Evolutionary conservation across 2,888 invertebrate genomes (phyloP).

Genomic region (Adelognathus sp.): DNA sequence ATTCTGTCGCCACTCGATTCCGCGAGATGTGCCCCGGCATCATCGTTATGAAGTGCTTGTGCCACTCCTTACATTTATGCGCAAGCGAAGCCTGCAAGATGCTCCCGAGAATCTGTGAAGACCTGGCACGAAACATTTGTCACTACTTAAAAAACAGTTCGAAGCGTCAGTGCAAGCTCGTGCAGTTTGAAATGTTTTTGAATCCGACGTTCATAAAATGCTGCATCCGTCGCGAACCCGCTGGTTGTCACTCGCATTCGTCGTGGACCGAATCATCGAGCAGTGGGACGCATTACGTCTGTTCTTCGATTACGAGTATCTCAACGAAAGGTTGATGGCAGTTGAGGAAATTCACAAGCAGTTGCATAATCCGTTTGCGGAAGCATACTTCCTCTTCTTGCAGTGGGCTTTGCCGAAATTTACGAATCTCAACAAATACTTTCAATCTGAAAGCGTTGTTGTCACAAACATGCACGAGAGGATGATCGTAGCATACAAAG

Average conservation of each 20-base stretch:
- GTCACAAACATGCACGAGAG: conserved; percentile 40
- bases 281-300: conserved; percentile 68
- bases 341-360: conserved; percentile 53
- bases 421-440: conserved; percentile 54
- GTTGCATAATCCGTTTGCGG: conserved; percentile 60
- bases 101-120: conserved; percentile 67
- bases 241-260: conserved; percentile 67
- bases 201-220: conserved; percentile 63
- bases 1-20: conserved; percentile 65
- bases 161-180: conserved; percentile 56
- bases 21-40: conserved; percentile 63
- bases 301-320: conserved; percentile 60
- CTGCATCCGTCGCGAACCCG: conserved; percentile 66
- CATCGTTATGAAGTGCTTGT: conserved; percentile 66
- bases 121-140: conserved; percentile 66
- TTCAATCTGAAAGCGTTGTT: conserved; percentile 56
- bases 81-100: conserved; percentile 68
- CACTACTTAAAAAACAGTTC: conserved; percentile 58
- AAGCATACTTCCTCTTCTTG: conserved; percentile 58
- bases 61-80: conserved; percentile 70
- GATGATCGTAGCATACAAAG: conserved; percentile 50
- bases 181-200: conserved; percentile 64
- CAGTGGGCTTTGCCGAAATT: conserved; percentile 60
- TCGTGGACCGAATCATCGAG: conserved; percentile 66
- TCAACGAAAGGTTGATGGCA: conserved; percentile 47